A percentile compares a stretch with the other conserved stretches of the same genome.
These are phyloP conservation scores for Trachelipus rathkii DNA, from an alignment of 1,140 invertebrate species.

Conservation along the genomic window DNA sequence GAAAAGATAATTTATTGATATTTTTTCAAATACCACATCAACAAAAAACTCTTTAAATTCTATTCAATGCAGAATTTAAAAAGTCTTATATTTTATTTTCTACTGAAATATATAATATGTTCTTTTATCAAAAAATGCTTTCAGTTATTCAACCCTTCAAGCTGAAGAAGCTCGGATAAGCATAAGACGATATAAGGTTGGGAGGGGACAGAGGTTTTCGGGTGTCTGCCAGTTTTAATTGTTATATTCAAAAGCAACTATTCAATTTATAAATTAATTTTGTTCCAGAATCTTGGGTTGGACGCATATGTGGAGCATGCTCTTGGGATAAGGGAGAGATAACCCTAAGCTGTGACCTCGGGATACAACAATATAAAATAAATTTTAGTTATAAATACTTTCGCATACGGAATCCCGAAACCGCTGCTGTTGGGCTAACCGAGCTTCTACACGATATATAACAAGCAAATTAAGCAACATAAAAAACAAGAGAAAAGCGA, in stretches of 20 bases:
- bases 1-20: too few species aligned
- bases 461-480: not conserved
- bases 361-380: not conserved
- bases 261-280: not conserved
- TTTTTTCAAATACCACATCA: too few species aligned
- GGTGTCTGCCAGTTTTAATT: not conserved
- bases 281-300: conserved; percentile 6
- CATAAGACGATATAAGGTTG: not conserved
- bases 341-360: conserved; percentile 1
- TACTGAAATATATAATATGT: too few species aligned
- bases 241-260: too few species aligned
- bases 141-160: not conserved
- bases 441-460: conserved; percentile 3
- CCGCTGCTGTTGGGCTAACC: conserved; percentile 4
- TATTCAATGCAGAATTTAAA: too few species aligned
- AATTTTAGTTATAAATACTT: too few species aligned
- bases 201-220: conserved; percentile 1
- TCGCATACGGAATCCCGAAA: not conserved
- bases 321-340: not conserved
- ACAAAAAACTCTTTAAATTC: too few species aligned
- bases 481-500: conserved; percentile 2
- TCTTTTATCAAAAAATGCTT: too few species aligned
- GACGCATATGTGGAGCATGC: not conserved
- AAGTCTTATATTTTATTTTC: too few species aligned
- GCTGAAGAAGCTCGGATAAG: conserved; percentile 11